These are phyloP conservation scores for Grantiella picta DNA, from an alignment of 2,113 vertebrate genomes.

Conservation along the genomic window DNA sequence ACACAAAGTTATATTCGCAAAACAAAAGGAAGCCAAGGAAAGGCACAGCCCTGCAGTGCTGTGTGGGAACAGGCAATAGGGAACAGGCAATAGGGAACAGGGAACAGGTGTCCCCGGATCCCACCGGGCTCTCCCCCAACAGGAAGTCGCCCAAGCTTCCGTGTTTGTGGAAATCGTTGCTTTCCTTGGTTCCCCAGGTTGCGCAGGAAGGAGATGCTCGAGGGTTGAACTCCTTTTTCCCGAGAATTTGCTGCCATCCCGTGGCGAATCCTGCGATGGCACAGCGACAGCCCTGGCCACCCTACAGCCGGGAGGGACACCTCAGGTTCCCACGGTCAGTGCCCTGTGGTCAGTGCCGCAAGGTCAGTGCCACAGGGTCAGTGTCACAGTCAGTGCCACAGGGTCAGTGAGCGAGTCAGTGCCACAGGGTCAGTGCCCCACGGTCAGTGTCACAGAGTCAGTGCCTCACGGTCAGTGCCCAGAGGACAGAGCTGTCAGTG, in stretches of 20 bases:
- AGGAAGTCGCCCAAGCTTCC: accelerated
- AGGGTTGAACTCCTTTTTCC: neutral
- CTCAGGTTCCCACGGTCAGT: too few relatives aligned
- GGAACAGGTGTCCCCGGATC: neutral
- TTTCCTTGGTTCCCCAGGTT: accelerated
- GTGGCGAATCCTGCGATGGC: neutral
- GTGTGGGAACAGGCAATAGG: neutral
- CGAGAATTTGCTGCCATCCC: constrained; percentile 28
- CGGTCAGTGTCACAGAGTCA: too few relatives aligned
- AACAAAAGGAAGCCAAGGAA: neutral
- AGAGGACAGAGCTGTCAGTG: too few relatives aligned
- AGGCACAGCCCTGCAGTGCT: neutral
- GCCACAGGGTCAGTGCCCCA: neutral
- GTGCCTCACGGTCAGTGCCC: too few relatives aligned
- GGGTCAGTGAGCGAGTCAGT: too few relatives aligned
- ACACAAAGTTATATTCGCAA: neutral
- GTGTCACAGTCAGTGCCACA: neutral
- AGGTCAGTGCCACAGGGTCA: too few relatives aligned
- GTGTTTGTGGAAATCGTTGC: accelerated
- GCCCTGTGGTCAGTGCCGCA: neutral
- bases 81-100: neutral
- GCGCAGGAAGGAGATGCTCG: neutral
- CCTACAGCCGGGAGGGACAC: too few relatives aligned
- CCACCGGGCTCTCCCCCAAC: neutral
- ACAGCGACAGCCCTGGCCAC: too few relatives aligned